Evolutionary conservation across 23 tunicate genomes (phyloP).

Genomic region (Oikopleura albicans): DNA sequence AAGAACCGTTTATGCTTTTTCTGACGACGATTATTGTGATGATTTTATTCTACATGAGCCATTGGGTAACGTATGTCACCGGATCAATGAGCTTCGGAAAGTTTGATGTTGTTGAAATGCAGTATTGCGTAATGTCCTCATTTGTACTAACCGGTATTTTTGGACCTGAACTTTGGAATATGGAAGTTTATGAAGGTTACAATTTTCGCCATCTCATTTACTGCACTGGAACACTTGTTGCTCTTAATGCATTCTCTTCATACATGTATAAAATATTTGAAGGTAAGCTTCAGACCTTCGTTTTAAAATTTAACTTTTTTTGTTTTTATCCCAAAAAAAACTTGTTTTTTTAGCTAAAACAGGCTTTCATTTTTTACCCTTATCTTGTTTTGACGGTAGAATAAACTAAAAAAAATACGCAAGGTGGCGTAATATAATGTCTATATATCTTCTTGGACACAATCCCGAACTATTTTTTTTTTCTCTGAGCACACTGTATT

Average conservation of each 20-base stretch:
- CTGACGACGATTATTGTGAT: neutral
- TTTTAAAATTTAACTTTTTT: too few relatives aligned
- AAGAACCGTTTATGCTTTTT: neutral
- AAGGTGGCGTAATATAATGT: too few relatives aligned
- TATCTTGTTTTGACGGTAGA: too few relatives aligned
- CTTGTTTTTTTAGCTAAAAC: too few relatives aligned
- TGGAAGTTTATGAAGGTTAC: neutral
- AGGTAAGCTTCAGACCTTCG: too few relatives aligned
- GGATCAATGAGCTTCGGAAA: neutral
- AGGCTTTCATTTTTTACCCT: too few relatives aligned
- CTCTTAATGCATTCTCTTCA: neutral
- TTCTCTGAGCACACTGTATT: too few relatives aligned
- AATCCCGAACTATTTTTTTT: too few relatives aligned
- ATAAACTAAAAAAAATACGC: too few relatives aligned
- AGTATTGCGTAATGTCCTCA: neutral
- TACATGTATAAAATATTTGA: neutral
- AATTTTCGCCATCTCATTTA: neutral
- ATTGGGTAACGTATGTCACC: neutral
- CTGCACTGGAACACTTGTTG: neutral
- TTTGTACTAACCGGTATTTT: neutral
- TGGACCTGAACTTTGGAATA: neutral
- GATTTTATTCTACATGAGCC: slow-evolving; percentile 1
- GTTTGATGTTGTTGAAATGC: neutral
- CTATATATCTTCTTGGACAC: too few relatives aligned
- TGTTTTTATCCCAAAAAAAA: too few relatives aligned